Percentiles rank a stretch among this genome's conserved stretches.
These are phyloP conservation scores for Characodon lateralis DNA, from an alignment of 2,797 vertebrate species.

Conservation along the genomic window DNA sequence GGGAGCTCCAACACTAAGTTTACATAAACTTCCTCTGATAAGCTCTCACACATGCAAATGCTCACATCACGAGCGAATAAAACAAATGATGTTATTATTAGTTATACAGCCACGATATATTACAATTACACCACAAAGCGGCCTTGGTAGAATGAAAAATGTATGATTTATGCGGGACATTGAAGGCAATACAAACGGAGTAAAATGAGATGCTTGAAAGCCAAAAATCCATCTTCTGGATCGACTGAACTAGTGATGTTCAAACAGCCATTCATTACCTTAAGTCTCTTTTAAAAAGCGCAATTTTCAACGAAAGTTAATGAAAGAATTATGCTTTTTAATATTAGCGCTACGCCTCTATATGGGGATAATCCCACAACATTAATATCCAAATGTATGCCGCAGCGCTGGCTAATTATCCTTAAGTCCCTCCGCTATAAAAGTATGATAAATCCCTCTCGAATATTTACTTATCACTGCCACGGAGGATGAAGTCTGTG, in stretches of 20 bases:
- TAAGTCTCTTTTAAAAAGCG: conserved; percentile 53
- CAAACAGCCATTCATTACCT: conserved; percentile 57
- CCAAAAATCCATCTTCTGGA: conserved; percentile 59
- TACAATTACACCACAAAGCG: conserved; percentile 71
- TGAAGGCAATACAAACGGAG: conserved; percentile 62
- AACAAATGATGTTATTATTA: conserved; percentile 81
- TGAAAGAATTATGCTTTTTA: conserved; percentile 76
- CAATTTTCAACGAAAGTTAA: conserved; percentile 65
- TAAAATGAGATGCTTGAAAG: conserved; percentile 62
- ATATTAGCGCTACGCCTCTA: conserved; percentile 70
- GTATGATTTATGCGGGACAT: conserved; percentile 61
- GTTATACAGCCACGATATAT: conserved; percentile 72
- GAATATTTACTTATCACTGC: conserved; percentile 69
- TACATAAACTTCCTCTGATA: conserved; percentile 79
- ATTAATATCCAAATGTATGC: conserved; percentile 81
- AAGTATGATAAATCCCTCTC: conserved; percentile 76
- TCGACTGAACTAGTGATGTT: conserved; percentile 49
- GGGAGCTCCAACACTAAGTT: conserved; percentile 87
- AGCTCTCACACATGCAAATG: conserved; percentile 78
- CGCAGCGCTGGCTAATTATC: conserved; percentile 78
- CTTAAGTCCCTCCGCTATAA: conserved; percentile 74
- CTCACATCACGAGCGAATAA: conserved; percentile 72
- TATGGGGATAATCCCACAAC: conserved; percentile 75
- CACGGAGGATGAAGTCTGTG: conserved; percentile 64
- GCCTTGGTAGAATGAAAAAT: conserved; percentile 53